These are phyloP conservation scores for Trisateles emortualis DNA, from an alignment of 2,888 invertebrate species.

Conservation along the genomic window DNA sequence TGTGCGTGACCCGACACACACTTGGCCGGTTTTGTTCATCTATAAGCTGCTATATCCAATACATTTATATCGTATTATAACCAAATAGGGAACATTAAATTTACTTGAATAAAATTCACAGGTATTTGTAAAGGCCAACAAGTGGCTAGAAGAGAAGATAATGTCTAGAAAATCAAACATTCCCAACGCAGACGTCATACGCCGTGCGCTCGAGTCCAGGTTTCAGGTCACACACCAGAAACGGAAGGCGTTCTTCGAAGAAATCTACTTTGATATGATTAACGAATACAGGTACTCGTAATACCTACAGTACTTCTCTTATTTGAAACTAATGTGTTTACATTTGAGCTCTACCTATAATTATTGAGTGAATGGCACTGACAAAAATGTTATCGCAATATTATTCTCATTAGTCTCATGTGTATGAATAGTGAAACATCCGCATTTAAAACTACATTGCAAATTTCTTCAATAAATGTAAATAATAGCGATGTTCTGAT, in stretches of 20 bases:
- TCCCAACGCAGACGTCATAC: slow-evolving; percentile 4
- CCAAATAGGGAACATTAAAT: not conserved
- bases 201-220: slow-evolving; percentile 36
- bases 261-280: slow-evolving; percentile 57
- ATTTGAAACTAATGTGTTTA: no score
- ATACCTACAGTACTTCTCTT: no score
- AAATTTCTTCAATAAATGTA: no score
- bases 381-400: no score
- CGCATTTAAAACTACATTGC: no score
- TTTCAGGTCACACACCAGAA: slow-evolving; percentile 50
- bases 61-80: not conserved
- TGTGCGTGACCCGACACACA: no score
- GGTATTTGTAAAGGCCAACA: slow-evolving; percentile 7
- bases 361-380: no score
- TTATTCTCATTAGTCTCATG: no score
- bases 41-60: not conserved
- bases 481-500: no score
- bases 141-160: slow-evolving; percentile 5
- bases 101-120: not conserved
- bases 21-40: not conserved
- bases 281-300: slow-evolving; percentile 56
- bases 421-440: no score
- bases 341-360: no score
- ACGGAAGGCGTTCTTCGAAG: slow-evolving; percentile 53
- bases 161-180: not conserved